A percentile compares a stretch with the other conserved stretches of the same genome.
These are phyloP conservation scores for Philaethria dido DNA, from an alignment of 2,888 invertebrate species.

Conservation along the genomic window DNA sequence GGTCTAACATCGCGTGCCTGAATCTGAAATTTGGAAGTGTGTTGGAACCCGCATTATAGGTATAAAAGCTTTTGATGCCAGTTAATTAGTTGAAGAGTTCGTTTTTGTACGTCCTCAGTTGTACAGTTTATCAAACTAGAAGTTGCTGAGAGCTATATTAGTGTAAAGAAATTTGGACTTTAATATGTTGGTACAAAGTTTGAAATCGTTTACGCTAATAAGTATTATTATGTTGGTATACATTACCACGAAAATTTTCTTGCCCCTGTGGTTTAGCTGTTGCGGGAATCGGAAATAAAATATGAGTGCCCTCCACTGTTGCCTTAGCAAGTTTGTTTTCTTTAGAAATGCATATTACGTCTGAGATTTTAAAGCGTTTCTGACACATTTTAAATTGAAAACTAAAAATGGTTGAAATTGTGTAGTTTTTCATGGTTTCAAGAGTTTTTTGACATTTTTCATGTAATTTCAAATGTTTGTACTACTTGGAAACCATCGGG, in stretches of 20 bases:
- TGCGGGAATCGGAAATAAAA: constrained; percentile 30
- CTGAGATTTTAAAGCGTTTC: constrained; percentile 12
- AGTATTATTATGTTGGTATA: constrained; percentile 15
- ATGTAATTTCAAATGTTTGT: no score
- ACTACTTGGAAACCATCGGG: no score
- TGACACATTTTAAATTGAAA: constrained; percentile 11
- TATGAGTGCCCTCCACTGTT: constrained; percentile 21
- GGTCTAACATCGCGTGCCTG: constrained; percentile 29
- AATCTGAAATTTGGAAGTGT: constrained; percentile 30
- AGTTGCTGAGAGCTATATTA: constrained; percentile 15
- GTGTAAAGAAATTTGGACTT: background rate
- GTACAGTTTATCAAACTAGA: constrained; percentile 38
- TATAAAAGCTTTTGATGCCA: constrained; percentile 53
- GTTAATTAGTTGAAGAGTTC: constrained; percentile 57
- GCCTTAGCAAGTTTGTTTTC: constrained; percentile 12
- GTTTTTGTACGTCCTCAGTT: constrained; percentile 46
- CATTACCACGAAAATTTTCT: constrained; percentile 29
- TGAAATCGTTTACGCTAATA: background rate
- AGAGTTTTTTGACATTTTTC: background rate
- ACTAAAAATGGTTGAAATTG: background rate
- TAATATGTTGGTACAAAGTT: background rate
- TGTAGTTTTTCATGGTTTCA: background rate
- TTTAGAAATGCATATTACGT: constrained; percentile 19
- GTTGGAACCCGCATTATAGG: constrained; percentile 41
- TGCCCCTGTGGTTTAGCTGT: constrained; percentile 28